Conservation (phyloP, 2,113 vertebrate genomes). For the Sinocyclocheilus rhinocerous region DNA sequence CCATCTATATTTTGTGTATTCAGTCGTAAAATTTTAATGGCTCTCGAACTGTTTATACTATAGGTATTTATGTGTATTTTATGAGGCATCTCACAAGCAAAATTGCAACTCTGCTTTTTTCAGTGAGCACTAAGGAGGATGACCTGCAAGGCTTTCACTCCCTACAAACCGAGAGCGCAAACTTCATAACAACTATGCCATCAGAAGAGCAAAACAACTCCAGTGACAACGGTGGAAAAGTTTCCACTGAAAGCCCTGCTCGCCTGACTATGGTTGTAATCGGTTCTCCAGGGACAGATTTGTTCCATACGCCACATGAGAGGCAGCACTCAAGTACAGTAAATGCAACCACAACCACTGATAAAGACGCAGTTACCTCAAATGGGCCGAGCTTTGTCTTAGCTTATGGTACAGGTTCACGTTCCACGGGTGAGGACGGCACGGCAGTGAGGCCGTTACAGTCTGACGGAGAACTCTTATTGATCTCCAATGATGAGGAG, state of each 20-base stretch:
- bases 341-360: constrained; percentile 14
- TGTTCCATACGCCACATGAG: constrained; percentile 56
- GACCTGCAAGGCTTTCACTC: constrained; percentile 56
- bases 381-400: constrained; percentile 27
- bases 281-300: constrained; percentile 49
- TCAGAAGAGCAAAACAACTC: constrained; percentile 53
- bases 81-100: neutral
- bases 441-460: constrained; percentile 36
- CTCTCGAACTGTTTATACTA: neutral
- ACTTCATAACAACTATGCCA: constrained; percentile 56
- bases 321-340: neutral
- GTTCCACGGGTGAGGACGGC: constrained; percentile 32
- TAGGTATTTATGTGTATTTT: neutral
- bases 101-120: constrained; percentile 8
- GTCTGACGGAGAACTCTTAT: constrained; percentile 42
- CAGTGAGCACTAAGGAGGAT: constrained; percentile 56
- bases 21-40: constrained; percentile 15
- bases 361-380: constrained; percentile 37
- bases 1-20: neutral
- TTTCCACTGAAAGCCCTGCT: constrained; percentile 50
- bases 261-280: constrained; percentile 33
- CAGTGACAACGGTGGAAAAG: constrained; percentile 49
- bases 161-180: constrained; percentile 55
- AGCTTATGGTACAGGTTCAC: constrained; percentile 41
- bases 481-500: constrained; percentile 59